Conservation (phyloP, 2,113 vertebrate species). For the Siniperca chuatsi region DNA sequence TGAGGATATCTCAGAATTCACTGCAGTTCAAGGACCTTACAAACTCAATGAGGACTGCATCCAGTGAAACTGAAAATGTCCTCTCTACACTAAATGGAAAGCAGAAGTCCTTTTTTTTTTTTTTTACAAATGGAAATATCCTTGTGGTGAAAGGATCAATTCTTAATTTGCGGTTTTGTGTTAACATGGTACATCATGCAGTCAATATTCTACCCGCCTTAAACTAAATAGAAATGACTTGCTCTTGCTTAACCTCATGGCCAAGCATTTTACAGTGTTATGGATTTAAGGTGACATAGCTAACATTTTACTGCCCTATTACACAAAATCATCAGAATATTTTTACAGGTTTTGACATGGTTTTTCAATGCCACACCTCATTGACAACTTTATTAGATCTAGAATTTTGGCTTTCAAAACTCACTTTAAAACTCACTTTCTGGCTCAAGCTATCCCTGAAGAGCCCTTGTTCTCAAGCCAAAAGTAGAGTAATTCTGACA, state of each 20-base stretch:
- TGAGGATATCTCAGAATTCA: conserved; percentile 65
- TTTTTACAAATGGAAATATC: conserved; percentile 39
- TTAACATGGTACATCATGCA: conserved; percentile 64
- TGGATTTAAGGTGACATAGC: conserved; percentile 29
- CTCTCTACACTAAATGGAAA: conserved; percentile 30
- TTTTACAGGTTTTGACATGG: neutral
- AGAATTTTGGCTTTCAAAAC: conserved; percentile 29
- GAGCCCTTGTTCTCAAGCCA: conserved; percentile 45
- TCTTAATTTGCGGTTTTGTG: conserved; percentile 68
- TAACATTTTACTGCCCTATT: conserved; percentile 26
- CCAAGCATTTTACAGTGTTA: conserved; percentile 19
- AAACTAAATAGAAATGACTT: conserved; percentile 55
- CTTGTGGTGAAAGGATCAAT: conserved; percentile 60
- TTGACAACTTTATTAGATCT: conserved; percentile 19
- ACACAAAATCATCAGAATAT: neutral
- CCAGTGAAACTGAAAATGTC: conserved; percentile 33
- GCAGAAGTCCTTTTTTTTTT: neutral
- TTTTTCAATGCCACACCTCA: conserved; percentile 33
- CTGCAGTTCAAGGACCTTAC: conserved; percentile 56
- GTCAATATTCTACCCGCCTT: conserved; percentile 60
- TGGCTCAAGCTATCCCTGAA: conserved; percentile 11
- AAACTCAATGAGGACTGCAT: conserved; percentile 44
- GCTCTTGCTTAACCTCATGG: conserved; percentile 42
- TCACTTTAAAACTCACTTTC: conserved; percentile 25
- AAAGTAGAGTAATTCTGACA: conserved; percentile 48